phyloP scores from a whole-genome alignment of 1,140 invertebrate genomes.

The Odontomachus brunneus region DNA sequence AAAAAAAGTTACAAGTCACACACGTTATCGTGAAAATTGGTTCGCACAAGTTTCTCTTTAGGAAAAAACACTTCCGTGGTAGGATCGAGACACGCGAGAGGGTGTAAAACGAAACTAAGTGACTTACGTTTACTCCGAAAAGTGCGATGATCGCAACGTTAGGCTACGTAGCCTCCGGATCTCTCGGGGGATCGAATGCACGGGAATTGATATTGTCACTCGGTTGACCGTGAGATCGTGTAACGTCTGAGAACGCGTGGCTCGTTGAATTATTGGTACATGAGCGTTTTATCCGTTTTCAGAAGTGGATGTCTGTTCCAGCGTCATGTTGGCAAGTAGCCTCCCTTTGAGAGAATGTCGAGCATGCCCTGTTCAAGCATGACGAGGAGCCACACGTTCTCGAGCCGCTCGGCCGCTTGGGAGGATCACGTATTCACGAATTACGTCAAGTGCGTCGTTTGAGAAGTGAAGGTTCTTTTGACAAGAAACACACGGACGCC shows the following conservation, averaged over 20 bases:
- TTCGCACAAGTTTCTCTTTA: neutral
- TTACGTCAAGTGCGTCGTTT: conserved; percentile 42
- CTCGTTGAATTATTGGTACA: conserved; percentile 7
- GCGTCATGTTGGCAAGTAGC: conserved; percentile 23
- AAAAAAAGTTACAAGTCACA: conserved; percentile 20
- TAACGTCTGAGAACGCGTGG: neutral
- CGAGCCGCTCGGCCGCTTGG: neutral
- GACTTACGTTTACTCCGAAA: conserved; percentile 22
- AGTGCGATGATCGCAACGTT: neutral
- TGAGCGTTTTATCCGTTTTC: neutral
- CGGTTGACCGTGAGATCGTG: conserved; percentile 17
- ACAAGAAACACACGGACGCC: conserved; percentile 28
- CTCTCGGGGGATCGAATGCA: neutral
- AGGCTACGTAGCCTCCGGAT: neutral
- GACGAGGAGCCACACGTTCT: conserved; percentile 42
- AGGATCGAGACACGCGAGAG: neutral
- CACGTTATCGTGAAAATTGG: conserved; percentile 20
- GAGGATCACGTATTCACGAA: conserved; percentile 34
- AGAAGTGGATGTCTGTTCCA: conserved; percentile 1
- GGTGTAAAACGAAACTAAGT: conserved; percentile 9
- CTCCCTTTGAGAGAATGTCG: conserved; percentile 24
- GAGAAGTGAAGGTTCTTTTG: conserved; percentile 22
- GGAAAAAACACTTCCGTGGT: neutral
- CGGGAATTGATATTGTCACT: conserved; percentile 1
- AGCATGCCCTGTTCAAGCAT: conserved; percentile 12